Evolutionary conservation across 2,888 invertebrate genomes (phyloP).

Genomic region (Rhimphoctona megacephalus): DNA sequence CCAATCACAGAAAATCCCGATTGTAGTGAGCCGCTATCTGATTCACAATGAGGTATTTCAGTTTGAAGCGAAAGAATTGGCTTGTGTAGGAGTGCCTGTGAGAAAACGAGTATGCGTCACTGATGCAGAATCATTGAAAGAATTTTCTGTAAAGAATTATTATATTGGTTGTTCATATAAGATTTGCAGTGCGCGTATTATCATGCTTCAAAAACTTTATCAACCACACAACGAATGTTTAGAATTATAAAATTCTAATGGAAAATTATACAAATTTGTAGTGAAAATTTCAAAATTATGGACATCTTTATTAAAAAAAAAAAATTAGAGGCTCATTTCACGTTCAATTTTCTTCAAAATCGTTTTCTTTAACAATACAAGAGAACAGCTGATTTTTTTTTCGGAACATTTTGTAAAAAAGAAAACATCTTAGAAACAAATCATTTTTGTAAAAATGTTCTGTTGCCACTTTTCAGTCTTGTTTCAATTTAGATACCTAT

Average conservation of each 20-base stretch:
- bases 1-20: constrained; percentile 78
- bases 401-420: too few species aligned
- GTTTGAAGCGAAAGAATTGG: constrained; percentile 35
- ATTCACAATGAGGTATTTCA: constrained; percentile 67
- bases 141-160: constrained; percentile 52
- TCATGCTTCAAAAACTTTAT: not conserved
- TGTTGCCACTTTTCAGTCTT: too few species aligned
- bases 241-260: not conserved
- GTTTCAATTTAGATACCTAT: not conserved
- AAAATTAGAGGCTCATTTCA: too few species aligned
- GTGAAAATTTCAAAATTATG: not conserved
- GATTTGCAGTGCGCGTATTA: not conserved
- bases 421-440: too few species aligned
- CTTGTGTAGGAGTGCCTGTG: constrained; percentile 70
- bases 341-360: too few species aligned
- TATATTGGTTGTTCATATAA: constrained; percentile 30
- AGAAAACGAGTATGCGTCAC: constrained; percentile 77
- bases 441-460: too few species aligned
- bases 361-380: too few species aligned
- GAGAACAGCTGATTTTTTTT: too few species aligned
- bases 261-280: not conserved
- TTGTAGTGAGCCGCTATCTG: constrained; percentile 82
- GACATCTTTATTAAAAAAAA: not conserved
- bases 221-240: not conserved
- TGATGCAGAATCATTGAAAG: constrained; percentile 23